Conservation (phyloP, 2,113 vertebrate species). For the Diphyllodes magnificus region DNA sequence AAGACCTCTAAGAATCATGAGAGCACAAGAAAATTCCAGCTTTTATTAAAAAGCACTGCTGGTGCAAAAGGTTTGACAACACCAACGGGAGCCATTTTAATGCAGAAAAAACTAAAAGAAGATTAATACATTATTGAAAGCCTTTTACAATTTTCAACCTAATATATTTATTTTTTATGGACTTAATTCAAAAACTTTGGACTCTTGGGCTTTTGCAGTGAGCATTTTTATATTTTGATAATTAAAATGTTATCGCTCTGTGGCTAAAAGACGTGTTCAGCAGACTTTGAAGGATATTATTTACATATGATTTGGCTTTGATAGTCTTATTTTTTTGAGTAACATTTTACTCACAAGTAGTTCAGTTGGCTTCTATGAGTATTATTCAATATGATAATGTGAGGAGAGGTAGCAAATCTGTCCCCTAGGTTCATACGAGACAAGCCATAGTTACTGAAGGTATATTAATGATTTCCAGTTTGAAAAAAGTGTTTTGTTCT, state of each 20-base stretch:
- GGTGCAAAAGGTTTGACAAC: background rate
- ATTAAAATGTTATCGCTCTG: background rate
- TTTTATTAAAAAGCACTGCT: background rate
- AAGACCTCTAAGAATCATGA: background rate
- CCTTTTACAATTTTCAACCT: background rate
- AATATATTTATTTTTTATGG: constrained; percentile 4
- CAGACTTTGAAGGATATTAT: constrained; percentile 31
- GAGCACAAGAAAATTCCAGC: background rate
- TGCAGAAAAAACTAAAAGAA: background rate
- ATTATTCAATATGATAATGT: background rate
- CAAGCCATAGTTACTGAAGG: background rate
- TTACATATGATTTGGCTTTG: constrained; percentile 25
- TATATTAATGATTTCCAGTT: background rate
- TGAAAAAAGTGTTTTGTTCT: background rate
- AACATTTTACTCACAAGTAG: background rate
- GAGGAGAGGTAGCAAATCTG: background rate
- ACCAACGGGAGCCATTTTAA: background rate
- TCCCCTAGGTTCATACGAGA: background rate
- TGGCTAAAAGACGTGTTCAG: background rate
- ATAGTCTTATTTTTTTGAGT: background rate
- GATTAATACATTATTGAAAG: background rate
- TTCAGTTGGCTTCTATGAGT: background rate
- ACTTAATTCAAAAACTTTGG: constrained; percentile 3
- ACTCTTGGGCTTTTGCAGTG: background rate
- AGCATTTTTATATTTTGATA: background rate